Evolutionary conservation across 2,797 vertebrate genomes (phyloP).

Genomic region (Sebastiscus tertius): DNA sequence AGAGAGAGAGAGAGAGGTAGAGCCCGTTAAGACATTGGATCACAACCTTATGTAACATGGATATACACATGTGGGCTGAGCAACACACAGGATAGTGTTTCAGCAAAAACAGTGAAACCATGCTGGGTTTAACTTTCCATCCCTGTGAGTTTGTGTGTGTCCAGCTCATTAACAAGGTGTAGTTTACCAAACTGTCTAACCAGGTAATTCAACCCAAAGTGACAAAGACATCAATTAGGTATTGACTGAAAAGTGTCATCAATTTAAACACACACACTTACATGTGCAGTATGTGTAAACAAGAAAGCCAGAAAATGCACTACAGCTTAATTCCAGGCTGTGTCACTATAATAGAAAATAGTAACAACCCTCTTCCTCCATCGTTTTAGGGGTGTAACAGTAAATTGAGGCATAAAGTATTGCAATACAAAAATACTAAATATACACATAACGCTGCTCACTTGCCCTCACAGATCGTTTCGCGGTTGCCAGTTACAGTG

Average conservation of each 20-base stretch:
- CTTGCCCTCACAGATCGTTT: too few relatives aligned
- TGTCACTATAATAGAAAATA: not conserved
- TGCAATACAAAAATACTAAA: not conserved
- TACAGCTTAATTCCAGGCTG: not conserved
- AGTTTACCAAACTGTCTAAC: not conserved
- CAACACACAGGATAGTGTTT: constrained; percentile 7
- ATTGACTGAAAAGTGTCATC: not conserved
- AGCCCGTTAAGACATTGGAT: not conserved
- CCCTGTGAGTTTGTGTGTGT: too few relatives aligned
- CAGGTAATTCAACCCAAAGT: not conserved
- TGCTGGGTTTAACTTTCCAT: not conserved
- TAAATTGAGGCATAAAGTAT: not conserved
- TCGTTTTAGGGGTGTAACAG: not conserved
- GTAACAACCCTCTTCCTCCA: not conserved
- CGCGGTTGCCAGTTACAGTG: too few relatives aligned
- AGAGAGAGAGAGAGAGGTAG: constrained; percentile 23
- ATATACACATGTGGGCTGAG: not conserved
- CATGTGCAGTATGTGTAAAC: not conserved
- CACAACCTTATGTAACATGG: constrained; percentile 22
- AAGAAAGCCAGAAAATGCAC: not conserved
- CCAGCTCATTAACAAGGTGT: not conserved
- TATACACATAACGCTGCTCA: not conserved
- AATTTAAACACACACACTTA: not conserved
- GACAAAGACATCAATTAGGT: not conserved
- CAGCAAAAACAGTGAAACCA: constrained; percentile 19